Conservation (phyloP, 2,888 invertebrate genomes). For the Himalopsyche anomala region DNA sequence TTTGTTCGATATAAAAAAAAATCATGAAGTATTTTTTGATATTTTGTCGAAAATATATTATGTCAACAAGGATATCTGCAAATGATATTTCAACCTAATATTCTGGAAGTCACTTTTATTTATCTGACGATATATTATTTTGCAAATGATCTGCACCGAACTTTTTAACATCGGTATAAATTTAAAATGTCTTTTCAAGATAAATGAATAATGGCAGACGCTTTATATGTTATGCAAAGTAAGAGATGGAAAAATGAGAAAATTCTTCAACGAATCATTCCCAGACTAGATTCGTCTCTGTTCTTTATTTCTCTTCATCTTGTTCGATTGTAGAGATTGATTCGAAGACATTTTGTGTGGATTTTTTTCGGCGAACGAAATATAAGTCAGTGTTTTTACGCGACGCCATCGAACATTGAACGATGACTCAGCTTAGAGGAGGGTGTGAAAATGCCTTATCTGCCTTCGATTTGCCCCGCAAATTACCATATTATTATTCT, state of each 20-base stretch:
- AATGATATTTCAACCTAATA: no score
- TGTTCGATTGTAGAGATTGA: constrained; percentile 13
- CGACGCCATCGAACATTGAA: neutral
- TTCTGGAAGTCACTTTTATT: no score
- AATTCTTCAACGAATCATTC: neutral
- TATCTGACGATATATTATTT: neutral
- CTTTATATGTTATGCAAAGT: constrained; percentile 28
- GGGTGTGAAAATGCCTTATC: constrained; percentile 19
- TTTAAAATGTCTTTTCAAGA: neutral
- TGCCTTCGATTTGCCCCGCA: neutral
- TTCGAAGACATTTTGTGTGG: constrained; percentile 13
- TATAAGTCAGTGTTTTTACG: neutral
- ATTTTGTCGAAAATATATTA: no score
- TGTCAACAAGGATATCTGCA: no score
- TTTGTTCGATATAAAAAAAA: no score
- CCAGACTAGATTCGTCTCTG: constrained; percentile 9
- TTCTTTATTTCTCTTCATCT: constrained; percentile 16
- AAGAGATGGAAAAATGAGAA: constrained; percentile 13
- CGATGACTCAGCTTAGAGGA: neutral
- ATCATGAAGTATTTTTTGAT: no score
- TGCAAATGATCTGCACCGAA: neutral
- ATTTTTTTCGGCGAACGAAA: neutral
- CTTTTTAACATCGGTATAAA: neutral
- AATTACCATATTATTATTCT: neutral
- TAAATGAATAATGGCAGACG: constrained; percentile 4